phyloP scores from a whole-genome alignment of 2,113 vertebrate species.

The Cygnus buccinator region DNA sequence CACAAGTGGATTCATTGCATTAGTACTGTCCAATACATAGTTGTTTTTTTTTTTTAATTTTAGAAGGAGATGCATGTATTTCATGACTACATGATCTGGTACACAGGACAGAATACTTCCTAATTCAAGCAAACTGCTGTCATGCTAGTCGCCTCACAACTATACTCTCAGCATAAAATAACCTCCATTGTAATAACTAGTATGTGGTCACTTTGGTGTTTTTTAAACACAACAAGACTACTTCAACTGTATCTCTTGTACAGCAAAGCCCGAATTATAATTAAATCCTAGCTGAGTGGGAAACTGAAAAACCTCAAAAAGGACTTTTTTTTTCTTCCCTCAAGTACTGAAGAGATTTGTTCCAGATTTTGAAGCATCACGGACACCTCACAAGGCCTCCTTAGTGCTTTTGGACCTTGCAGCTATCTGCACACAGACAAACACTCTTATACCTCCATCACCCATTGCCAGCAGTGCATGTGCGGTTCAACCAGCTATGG shows the following conservation, averaged over 20 bases:
- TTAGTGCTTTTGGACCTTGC: neutral
- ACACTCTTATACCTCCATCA: neutral
- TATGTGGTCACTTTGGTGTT: neutral
- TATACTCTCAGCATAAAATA: neutral
- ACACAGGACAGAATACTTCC: neutral
- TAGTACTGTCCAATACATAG: neutral
- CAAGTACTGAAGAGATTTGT: neutral
- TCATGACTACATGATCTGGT: neutral
- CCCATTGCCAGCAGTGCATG: rapidly evolving
- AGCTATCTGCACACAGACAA: rapidly evolving
- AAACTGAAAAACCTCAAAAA: neutral
- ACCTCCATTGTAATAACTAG: neutral
- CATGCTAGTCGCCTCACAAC: neutral
- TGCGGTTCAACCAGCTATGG: neutral
- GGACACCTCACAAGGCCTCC: neutral
- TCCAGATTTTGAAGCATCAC: neutral
- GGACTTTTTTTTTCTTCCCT: neutral
- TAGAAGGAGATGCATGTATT: neutral
- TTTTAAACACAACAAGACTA: neutral
- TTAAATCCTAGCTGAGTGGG: neutral
- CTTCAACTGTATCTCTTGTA: neutral
- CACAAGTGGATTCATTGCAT: neutral
- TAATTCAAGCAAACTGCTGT: neutral
- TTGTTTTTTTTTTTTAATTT: neutral
- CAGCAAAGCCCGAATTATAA: neutral